Base-by-base conservation (phyloP, 2,888 invertebrate species). In the Hecatera dysodea region DNA sequence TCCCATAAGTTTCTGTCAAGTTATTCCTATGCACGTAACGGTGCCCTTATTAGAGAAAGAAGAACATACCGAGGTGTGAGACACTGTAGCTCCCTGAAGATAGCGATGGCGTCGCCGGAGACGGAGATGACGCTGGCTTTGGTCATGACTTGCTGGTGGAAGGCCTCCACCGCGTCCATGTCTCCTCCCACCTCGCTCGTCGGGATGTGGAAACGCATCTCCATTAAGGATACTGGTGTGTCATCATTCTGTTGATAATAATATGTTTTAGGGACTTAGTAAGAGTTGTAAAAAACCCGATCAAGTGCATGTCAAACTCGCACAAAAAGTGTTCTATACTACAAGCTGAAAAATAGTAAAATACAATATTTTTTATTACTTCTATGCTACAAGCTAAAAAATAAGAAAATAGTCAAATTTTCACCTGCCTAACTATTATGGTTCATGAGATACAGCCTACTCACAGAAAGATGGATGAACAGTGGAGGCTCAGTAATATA, bases 121-220 rank as follows among this genome's bases (percentile, higher is more conserved):
- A 99, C 99, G 70, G 99, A 99, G 81, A 99, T 99, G 84, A 99
- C 99, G 83, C 99, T 99, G 22, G 99, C 99, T 94, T 99, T 99
- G 86, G 98, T 98, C 98, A 99, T 98, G 42, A 99, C 99, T 91
- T 98, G 98, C 87, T 98, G 97, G 90, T 99, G 98, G 97, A 99
- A 99, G n/a, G 98, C 98, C 89, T 99, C 99, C 0, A 99, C 99
- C 0, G 99, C 98, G 93, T 99, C 99, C 88, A 97, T 97, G 86
- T 99, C 99, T 17, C 98, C 98, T 0, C 97, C 98, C 64, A 98
- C 95, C 91, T 99, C 99, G 76, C 97, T 98, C 0, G 99, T 97
- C 0, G 99, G 99, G 88, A 99, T 99, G 93, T 99, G 99, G 92
- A 99, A 99, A 55, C 99, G 97, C 98, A 99, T 98, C 95, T 99